Conservation (phyloP, 2,113 vertebrate genomes). For the Azemiops feae region DNA sequence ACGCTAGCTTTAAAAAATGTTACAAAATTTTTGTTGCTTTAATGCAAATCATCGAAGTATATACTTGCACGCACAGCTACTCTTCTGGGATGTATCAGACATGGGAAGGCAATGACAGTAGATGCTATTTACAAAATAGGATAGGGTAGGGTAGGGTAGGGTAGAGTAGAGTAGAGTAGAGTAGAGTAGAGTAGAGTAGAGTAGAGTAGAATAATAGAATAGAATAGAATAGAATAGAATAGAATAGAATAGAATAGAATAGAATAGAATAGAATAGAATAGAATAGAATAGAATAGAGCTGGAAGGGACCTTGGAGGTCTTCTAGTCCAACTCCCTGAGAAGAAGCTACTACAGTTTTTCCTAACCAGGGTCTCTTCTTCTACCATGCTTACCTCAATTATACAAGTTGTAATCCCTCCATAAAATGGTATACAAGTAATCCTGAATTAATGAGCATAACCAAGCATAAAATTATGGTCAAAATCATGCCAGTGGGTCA, state of each 20-base stretch:
- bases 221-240: too few relatives aligned
- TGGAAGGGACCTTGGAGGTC: too few relatives aligned
- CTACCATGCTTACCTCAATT: background rate
- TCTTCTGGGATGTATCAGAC: background rate
- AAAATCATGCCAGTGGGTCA: too few relatives aligned
- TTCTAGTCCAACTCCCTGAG: background rate
- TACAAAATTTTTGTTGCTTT: background rate
- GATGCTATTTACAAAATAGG: background rate
- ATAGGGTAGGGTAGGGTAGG: too few relatives aligned
- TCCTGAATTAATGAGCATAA: too few relatives aligned
- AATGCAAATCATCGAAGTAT: background rate
- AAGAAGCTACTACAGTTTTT: background rate
- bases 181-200: too few relatives aligned
- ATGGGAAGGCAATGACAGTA: background rate
- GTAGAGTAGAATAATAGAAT: too few relatives aligned
- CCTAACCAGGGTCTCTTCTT: background rate
- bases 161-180: accelerated
- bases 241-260: too few relatives aligned
- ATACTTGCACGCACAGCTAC: background rate
- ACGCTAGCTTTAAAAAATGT: background rate
- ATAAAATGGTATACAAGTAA: background rate
- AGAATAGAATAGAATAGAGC: too few relatives aligned
- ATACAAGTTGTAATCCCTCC: background rate
- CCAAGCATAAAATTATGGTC: too few relatives aligned
- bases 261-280: too few relatives aligned